A percentile compares a stretch with the other conserved stretches of the same genome.
phyloP scores from a whole-genome alignment of 2,888 invertebrate species.

The Ophion ventricosus region DNA sequence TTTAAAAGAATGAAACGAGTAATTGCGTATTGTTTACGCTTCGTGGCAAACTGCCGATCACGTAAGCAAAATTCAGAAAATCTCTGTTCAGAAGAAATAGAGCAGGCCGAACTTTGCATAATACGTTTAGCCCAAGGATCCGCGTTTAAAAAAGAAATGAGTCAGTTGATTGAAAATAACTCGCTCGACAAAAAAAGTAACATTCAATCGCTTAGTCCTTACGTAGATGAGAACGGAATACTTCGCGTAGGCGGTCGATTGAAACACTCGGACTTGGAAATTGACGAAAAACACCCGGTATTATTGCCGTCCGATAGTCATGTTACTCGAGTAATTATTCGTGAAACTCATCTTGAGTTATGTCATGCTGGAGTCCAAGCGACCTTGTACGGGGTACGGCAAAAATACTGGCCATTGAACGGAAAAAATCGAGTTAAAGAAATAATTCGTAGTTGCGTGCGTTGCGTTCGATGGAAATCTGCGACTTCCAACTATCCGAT shows the following conservation, averaged over 20 bases:
- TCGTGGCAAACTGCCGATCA: neutral
- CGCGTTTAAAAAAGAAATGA: neutral
- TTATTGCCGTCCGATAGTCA: conserved; percentile 67
- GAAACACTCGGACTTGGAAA: conserved; percentile 56
- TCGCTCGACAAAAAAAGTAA: conserved; percentile 17
- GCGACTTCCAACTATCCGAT: conserved; percentile 65
- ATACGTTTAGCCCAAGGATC: neutral
- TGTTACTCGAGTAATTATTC: conserved; percentile 67
- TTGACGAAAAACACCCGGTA: conserved; percentile 64
- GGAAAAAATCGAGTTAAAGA: conserved; percentile 66
- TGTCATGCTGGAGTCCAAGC: conserved; percentile 68
- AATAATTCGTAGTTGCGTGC: conserved; percentile 65
- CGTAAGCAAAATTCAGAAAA: neutral
- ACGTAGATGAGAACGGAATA: conserved; percentile 64
- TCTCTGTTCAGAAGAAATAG: neutral
- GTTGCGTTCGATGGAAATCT: conserved; percentile 67
- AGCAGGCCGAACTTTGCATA: neutral
- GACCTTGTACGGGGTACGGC: conserved; percentile 52
- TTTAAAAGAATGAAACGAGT: conserved; percentile 3
- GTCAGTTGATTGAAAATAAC: neutral
- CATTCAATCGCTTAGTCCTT: conserved; percentile 64
- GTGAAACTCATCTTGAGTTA: conserved; percentile 58
- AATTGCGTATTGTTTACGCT: conserved; percentile 17
- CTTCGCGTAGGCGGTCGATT: conserved; percentile 68
- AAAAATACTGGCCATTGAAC: conserved; percentile 69